Conservation (phyloP, 2,797 vertebrate genomes). For the Ctenochaetus hawaiiensis region DNA sequence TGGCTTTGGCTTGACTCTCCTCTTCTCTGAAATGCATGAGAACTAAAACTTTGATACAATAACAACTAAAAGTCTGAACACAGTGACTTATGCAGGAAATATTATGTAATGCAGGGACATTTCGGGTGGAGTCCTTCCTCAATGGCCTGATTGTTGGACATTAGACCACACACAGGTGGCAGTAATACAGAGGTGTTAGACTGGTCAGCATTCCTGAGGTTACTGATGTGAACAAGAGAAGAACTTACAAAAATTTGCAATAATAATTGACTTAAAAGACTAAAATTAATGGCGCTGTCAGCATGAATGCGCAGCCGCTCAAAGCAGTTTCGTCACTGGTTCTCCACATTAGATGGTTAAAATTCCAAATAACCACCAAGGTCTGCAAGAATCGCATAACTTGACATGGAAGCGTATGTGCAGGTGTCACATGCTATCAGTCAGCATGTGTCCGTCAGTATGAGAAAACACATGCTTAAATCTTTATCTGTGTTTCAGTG, state of each 20-base stretch:
- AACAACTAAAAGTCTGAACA: neutral
- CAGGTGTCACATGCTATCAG: constrained; percentile 9
- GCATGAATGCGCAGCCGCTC: neutral
- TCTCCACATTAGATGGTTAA: neutral
- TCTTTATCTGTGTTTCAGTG: constrained; percentile 81
- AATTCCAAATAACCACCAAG: constrained; percentile 5
- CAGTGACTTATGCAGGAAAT: neutral
- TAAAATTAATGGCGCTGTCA: neutral
- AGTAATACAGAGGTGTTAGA: neutral
- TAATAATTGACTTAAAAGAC: neutral
- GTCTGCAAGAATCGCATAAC: neutral
- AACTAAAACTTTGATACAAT: neutral
- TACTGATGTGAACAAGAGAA: no score
- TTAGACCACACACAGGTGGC: neutral
- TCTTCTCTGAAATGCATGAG: neutral
- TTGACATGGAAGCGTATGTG: neutral
- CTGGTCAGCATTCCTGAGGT: no score
- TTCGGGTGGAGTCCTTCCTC: no score
- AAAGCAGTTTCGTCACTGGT: neutral
- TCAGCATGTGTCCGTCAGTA: neutral
- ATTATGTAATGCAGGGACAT: neutral
- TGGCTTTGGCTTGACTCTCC: no score
- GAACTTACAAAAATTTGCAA: no score
- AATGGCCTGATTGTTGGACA: no score
- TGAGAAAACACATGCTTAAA: constrained; percentile 12